phyloP scores from a whole-genome alignment of 1,140 invertebrate species.

The Trachymyrmex cornetzi region DNA sequence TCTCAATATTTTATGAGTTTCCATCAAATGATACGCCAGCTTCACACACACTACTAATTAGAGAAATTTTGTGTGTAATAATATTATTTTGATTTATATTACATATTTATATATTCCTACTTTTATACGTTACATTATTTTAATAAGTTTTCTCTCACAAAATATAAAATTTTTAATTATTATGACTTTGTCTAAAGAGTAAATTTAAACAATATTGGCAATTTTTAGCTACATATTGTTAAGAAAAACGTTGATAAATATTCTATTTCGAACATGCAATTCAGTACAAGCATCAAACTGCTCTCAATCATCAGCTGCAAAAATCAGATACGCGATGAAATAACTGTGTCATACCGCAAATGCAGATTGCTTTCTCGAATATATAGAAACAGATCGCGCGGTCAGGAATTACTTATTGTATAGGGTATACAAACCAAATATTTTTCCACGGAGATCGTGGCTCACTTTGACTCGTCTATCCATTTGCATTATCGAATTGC shows the following conservation, averaged over 20 bases:
- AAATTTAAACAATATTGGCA: background rate
- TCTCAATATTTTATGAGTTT: too few relatives aligned
- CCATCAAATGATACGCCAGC: too few relatives aligned
- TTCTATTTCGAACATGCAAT: background rate
- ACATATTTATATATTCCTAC: background rate
- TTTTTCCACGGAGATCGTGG: constrained; percentile 19
- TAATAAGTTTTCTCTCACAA: background rate
- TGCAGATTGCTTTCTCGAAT: constrained; percentile 25
- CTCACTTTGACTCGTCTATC: constrained; percentile 22
- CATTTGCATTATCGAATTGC: constrained; percentile 52
- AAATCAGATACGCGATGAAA: constrained; percentile 39
- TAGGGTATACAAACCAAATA: constrained; percentile 20
- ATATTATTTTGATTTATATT: background rate
- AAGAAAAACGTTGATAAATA: background rate
- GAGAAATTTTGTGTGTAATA: background rate
- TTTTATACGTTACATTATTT: background rate
- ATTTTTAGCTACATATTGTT: background rate
- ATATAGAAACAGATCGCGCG: background rate
- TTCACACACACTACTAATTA: too few relatives aligned
- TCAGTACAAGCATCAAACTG: constrained; percentile 25
- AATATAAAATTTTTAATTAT: background rate
- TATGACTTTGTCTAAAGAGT: background rate
- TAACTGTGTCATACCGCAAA: constrained; percentile 28
- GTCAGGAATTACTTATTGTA: background rate
- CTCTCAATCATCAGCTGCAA: constrained; percentile 12